Base-by-base conservation (phyloP, 92 coral and sea anemone genomes). In the Plumapathes pennacea region DNA sequence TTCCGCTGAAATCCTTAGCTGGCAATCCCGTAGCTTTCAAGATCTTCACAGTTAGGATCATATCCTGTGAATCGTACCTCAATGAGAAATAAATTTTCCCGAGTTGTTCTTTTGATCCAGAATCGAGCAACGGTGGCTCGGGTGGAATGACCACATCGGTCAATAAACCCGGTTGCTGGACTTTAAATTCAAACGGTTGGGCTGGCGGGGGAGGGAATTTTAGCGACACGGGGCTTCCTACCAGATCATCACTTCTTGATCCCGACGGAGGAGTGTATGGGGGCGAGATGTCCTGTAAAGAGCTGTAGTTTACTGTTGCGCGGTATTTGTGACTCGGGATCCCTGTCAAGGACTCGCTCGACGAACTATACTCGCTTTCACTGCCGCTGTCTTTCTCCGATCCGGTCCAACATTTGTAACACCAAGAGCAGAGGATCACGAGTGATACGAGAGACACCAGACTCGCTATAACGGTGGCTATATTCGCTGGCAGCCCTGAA, bases 1-100 rank as follows among this genome's bases (percentile, higher is more conserved):
- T 94, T 6, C 99, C 99, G 66, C 94, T 84, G 38, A 94, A 94
- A 57, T 94, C 99, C 46, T 94, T 94, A 4, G 99, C 99, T 13
- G 99, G 99, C 11, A 94, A 57, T 7, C 89, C 77, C 30, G 83
- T 52, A 0, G 95, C 99, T 71, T 85, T 94, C 25, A 89, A 80
- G 58, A 94, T 83, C 56, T 90, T 94, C 60, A 94, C 32, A 4
- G 82, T 72, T 37, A 94, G 67, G 0, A 86, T 78, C 87, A 73
- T 72, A n/a, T 74, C 66, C 32, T 81, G 75, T 10, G 96, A 81
- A 49, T 84, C 84, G 63, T 94, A 94, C 53, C 72, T 82, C 29
- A 94, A 48, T 22, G 99, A 84, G 65, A 94, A 94, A 63, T 76
- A 76, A 3, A 94, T 46, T 57, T 90, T 86, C 19, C 99, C 99